Evolutionary conservation across 2,113 vertebrate species (phyloP), one percentile per base, ranked within the genome.

Genomic region (Clarias macrocephalus): DNA sequence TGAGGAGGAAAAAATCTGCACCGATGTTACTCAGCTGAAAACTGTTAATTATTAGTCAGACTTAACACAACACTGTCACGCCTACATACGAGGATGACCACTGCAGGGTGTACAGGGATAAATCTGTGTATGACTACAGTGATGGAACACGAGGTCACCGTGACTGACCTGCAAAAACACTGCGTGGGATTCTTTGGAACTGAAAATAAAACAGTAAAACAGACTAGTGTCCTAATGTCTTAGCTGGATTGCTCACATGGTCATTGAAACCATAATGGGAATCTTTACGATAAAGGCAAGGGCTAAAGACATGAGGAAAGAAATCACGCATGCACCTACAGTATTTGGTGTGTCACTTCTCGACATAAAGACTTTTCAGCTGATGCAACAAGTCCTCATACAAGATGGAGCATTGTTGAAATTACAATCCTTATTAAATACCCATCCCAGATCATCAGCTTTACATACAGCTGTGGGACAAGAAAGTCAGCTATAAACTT

Each of bases 171-270:
- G 77, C 56, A 5, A 80, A 60, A 60, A 33, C 56, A 80, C 54
- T 56, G 77, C 33, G 56, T 80, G 76, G 76, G 76, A 79, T 79
- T 57, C 28, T 79, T 56, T 79, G 77, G 77, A 60, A 80, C 54
- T 23, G 77, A 42, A 59, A n/a, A 79, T 18, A 30, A 33, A 70
- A 66, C 65, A n/a, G 73, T 48, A 28, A 79, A 79, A 16, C 10
- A 5, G n/a, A 30, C 52, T 30, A 59, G 16, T 19, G 18, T 5
- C 13, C 18, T 59, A 59, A 59, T 4, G 57, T 59, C 57, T 48
- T 19, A 30, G 54, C 76, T 28, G 54, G 30, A 10, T 28, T 57
- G 15, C n/a, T 3, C 25, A 19, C 13, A 59, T 7, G 21, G 15
- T 60, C 28, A 12, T 56, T 23, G 28, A 18, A 79, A 30, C 25